A percentile compares a stretch with the other conserved stretches of the same genome.
These are phyloP conservation scores for Chesias legatella DNA, from an alignment of 2,888 invertebrate species.

Conservation along the genomic window DNA sequence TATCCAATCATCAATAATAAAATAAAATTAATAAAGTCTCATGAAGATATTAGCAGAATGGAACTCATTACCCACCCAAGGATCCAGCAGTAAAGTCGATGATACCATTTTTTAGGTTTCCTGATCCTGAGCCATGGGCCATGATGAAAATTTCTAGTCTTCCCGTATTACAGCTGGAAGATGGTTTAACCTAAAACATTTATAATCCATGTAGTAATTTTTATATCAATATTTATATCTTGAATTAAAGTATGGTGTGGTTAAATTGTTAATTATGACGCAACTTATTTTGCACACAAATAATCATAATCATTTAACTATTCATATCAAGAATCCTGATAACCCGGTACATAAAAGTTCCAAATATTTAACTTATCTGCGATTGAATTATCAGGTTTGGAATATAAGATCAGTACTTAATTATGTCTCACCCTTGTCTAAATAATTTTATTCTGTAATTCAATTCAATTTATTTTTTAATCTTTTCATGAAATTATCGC, in stretches of 20 bases:
- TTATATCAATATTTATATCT: no score
- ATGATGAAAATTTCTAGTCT: conserved; percentile 29
- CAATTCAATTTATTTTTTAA: conserved; percentile 2
- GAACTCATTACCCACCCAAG: conserved; percentile 85
- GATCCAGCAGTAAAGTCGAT: conserved; percentile 92
- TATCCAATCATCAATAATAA: no score
- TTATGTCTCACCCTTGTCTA: conserved; percentile 59
- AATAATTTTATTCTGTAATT: conserved; percentile 34
- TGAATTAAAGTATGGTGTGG: no score
- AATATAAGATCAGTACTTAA: conserved; percentile 2
- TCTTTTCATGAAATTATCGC: no score
- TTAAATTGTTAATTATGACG: no score
- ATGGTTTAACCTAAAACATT: no score
- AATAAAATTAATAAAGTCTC: background rate
- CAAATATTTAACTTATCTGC: conserved; percentile 7
- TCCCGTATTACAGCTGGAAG: no score
- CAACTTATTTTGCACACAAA: no score
- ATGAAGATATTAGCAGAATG: background rate
- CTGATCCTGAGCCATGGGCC: conserved; percentile 55
- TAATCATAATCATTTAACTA: no score
- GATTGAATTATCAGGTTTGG: background rate
- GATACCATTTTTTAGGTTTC: conserved; percentile 82
- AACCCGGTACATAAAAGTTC: no score
- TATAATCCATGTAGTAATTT: no score
- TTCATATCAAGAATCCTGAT: no score